Evolutionary conservation across 2,888 invertebrate species (phyloP).

Genomic region (Morpho deidamia): DNA sequence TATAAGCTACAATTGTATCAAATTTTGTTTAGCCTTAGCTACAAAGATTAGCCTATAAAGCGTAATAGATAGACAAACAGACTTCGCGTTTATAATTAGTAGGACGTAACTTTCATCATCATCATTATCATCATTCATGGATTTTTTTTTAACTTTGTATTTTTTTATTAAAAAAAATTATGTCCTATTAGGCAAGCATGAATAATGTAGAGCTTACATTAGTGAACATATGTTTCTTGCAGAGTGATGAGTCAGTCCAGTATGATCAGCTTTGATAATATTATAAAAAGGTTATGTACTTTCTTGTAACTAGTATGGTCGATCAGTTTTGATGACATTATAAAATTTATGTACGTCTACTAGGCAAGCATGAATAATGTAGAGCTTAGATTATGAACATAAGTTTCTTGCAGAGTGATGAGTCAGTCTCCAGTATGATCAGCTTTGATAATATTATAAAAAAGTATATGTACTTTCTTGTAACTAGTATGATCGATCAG

Average conservation of each 20-base stretch:
- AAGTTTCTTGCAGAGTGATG: conserved; percentile 83
- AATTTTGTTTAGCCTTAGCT: too few relatives aligned
- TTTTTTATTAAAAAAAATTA: too few relatives aligned
- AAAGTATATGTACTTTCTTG: conserved; percentile 89
- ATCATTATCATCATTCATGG: too few relatives aligned
- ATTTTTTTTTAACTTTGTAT: too few relatives aligned
- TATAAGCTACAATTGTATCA: background rate
- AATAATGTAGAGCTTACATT: conserved; percentile 81
- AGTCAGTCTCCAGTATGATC: conserved; percentile 64
- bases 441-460: too few relatives aligned
- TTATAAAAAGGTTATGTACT: conserved; percentile 66
- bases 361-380: conserved; percentile 2
- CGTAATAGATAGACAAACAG: too few relatives aligned
- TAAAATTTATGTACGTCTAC: too few relatives aligned
- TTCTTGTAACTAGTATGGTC: conserved; percentile 99
- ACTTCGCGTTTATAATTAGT: too few relatives aligned
- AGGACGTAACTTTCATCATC: too few relatives aligned
- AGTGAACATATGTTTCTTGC: conserved; percentile 95
- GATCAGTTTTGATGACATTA: too few relatives aligned
- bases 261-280: too few relatives aligned
- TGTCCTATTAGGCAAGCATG: background rate
- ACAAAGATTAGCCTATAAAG: too few relatives aligned
- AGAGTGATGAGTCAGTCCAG: conserved; percentile 60
- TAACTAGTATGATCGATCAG: conserved; percentile 99
- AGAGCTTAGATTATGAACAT: conserved; percentile 92